phyloP scores from a whole-genome alignment of 1,140 invertebrate genomes.

The Chionoecetes opilio region DNA sequence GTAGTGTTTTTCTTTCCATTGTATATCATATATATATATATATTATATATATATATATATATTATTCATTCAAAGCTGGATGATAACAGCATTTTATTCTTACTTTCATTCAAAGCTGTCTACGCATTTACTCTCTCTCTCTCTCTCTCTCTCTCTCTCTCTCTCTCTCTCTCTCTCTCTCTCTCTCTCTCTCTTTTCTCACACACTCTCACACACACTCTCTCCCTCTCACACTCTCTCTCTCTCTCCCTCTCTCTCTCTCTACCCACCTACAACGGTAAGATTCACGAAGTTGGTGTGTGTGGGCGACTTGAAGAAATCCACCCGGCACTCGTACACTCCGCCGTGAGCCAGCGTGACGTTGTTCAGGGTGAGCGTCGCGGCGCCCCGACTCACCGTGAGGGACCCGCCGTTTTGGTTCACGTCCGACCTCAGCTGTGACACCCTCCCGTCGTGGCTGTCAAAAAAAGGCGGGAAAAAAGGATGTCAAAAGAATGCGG shows the following conservation, averaged over 20 bases:
- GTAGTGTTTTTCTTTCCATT: no score
- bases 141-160: neutral
- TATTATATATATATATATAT: no score
- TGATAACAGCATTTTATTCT: no score
- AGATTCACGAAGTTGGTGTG: slow-evolving; percentile 83
- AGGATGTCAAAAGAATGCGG: neutral
- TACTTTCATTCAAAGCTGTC: no score
- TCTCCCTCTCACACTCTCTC: slow-evolving; percentile 15
- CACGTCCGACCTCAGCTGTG: slow-evolving; percentile 66
- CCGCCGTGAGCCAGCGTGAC: slow-evolving; percentile 82
- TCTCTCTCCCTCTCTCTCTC: neutral
- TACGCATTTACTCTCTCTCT: neutral
- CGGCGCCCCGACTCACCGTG: slow-evolving; percentile 73
- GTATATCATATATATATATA: no score
- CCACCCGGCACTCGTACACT: slow-evolving; percentile 83
- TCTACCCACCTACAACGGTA: slow-evolving; percentile 82
- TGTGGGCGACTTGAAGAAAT: slow-evolving; percentile 83
- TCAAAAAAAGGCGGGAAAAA: neutral
- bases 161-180: slow-evolving; percentile 57
- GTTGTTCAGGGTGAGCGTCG: slow-evolving; percentile 80
- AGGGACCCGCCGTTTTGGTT: slow-evolving; percentile 60
- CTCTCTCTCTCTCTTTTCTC: slow-evolving; percentile 55
- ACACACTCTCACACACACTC: neutral
- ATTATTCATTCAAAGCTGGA: no score
- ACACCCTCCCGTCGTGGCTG: slow-evolving; percentile 75